Evolutionary conservation across 1,140 invertebrate genomes (phyloP).

Genomic region (Drosophila quadrilineata): DNA sequence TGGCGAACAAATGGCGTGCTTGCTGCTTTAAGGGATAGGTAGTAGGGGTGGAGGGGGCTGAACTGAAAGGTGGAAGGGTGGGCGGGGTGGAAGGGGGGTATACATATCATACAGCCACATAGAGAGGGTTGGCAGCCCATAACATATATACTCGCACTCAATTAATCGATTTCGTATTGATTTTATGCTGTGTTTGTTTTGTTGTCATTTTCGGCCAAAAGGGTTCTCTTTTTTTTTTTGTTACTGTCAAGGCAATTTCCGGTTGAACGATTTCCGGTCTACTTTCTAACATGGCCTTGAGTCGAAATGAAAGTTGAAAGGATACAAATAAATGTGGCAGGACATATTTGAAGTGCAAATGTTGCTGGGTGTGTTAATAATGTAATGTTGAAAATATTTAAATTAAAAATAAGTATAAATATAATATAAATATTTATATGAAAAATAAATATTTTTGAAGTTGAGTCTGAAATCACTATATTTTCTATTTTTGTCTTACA

Average conservation of each 20-base stretch:
- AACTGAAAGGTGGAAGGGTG: background rate
- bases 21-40: background rate
- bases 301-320: background rate
- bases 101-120: slow-evolving; percentile 37
- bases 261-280: slow-evolving; percentile 28
- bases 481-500: too few species aligned
- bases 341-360: too few species aligned
- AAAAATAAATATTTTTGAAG: too few species aligned
- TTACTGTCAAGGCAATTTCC: slow-evolving; percentile 56
- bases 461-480: too few species aligned
- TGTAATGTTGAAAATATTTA: too few species aligned
- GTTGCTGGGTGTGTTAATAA: too few species aligned
- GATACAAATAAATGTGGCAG: slow-evolving; percentile 15
- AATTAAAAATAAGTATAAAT: too few species aligned
- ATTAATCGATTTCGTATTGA: slow-evolving; percentile 73
- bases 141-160: too few species aligned
- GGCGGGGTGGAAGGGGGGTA: background rate
- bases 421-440: too few species aligned
- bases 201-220: slow-evolving; percentile 22
- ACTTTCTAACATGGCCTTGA: slow-evolving; percentile 20
- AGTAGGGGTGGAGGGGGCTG: background rate
- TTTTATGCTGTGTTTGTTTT: slow-evolving; percentile 25
- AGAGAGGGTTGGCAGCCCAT: too few species aligned
- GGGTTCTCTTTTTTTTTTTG: too few species aligned
- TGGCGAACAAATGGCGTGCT: slow-evolving; percentile 68